phyloP scores from a whole-genome alignment of 2,113 vertebrate genomes.

The Corythornis madagascariensis region DNA sequence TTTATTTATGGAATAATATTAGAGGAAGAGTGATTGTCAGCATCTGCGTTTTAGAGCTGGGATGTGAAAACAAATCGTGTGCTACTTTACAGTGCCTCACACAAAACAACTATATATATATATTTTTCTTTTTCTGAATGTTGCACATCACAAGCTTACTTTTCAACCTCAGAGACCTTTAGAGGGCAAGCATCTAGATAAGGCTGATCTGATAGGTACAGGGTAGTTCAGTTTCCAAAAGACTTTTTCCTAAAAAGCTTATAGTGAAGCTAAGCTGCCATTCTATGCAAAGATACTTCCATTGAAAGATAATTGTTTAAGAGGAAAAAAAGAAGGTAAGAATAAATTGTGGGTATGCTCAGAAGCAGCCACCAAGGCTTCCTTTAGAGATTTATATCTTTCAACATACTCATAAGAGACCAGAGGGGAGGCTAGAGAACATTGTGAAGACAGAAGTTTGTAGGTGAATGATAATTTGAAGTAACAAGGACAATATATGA shows the following conservation, averaged over 20 bases:
- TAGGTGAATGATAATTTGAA: background rate
- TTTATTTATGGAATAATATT: background rate
- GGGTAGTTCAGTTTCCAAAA: background rate
- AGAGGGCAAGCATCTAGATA: background rate
- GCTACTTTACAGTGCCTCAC: background rate
- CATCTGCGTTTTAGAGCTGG: background rate
- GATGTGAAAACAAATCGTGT: background rate
- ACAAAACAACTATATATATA: background rate
- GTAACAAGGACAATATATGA: background rate
- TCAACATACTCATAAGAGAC: background rate
- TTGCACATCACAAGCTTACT: background rate
- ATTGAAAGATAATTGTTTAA: background rate
- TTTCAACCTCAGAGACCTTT: background rate
- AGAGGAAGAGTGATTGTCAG: background rate
- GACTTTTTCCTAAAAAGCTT: background rate
- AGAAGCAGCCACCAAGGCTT: background rate
- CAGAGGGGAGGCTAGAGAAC: background rate
- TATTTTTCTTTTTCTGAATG: accelerated
- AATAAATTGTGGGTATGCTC: background rate
- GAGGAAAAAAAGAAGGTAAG: background rate
- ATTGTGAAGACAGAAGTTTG: background rate
- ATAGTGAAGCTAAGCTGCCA: background rate
- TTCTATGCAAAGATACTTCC: background rate
- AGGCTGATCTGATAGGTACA: background rate
- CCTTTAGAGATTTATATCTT: background rate